A percentile compares a stretch with the other conserved stretches of the same genome.
Conservation (phyloP, 2,797 vertebrate species). For the Sebastes trivittatus region DNA sequence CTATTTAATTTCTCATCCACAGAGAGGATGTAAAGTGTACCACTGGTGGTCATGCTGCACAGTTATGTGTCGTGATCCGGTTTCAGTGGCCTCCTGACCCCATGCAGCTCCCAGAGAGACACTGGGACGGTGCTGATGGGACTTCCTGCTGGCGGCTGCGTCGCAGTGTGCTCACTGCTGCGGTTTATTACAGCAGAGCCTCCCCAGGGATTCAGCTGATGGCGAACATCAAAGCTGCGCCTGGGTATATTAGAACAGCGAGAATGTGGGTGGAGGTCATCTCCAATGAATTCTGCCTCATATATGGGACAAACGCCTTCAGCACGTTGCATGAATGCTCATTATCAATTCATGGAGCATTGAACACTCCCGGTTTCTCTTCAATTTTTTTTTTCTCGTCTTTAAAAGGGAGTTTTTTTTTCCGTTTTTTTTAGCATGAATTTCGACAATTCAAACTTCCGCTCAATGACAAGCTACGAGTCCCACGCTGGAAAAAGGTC, state of each 20-base stretch:
- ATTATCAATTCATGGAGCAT: constrained; percentile 80
- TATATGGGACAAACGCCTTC: constrained; percentile 74
- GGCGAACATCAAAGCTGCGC: constrained; percentile 72
- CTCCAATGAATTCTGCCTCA: constrained; percentile 70
- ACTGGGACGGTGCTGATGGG: constrained; percentile 36
- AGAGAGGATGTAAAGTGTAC: background rate
- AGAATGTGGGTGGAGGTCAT: constrained; percentile 82
- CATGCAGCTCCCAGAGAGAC: constrained; percentile 32
- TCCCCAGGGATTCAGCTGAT: constrained; percentile 73
- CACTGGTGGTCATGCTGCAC: background rate
- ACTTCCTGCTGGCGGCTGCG: constrained; percentile 55
- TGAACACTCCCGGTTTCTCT: constrained; percentile 55
- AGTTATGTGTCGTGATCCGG: constrained; percentile 5
- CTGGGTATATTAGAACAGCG: constrained; percentile 67
- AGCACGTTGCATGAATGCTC: constrained; percentile 67
- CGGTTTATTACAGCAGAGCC: constrained; percentile 58
- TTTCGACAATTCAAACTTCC: constrained; percentile 78
- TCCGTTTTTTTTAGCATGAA: constrained; percentile 48
- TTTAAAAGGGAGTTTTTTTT: constrained; percentile 45
- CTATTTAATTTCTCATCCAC: background rate
- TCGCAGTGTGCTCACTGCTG: constrained; percentile 24
- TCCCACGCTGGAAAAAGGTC: constrained; percentile 73
- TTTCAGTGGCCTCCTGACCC: constrained; percentile 40
- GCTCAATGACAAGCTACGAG: constrained; percentile 72
- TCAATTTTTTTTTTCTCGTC: constrained; percentile 2